Percentiles rank a stretch among this genome's conserved stretches.
Conservation (phyloP, 2,113 vertebrate species). For the Nymphicus hollandicus region DNA sequence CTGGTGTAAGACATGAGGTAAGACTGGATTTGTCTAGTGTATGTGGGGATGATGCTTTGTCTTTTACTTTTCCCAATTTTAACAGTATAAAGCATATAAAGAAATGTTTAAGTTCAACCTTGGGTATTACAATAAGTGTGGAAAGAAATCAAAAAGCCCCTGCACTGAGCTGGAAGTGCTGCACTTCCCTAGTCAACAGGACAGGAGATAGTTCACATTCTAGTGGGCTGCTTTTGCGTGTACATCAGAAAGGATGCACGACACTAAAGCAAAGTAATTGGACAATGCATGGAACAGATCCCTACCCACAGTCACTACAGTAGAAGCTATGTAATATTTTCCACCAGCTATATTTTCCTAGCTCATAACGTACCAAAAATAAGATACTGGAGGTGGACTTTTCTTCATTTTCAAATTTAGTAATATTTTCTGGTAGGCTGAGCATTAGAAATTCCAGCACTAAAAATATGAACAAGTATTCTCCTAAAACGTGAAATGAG, state of each 20-base stretch:
- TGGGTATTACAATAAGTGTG: neutral
- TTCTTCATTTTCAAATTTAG: neutral
- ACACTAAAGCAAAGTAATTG: neutral
- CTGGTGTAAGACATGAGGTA: neutral
- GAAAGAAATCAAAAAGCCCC: accelerated
- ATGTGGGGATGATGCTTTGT: neutral
- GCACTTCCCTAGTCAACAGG: neutral
- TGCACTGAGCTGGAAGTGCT: neutral
- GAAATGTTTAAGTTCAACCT: neutral
- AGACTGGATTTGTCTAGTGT: accelerated
- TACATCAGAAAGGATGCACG: neutral
- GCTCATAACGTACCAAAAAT: constrained; percentile 14
- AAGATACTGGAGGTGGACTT: neutral
- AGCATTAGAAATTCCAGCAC: neutral
- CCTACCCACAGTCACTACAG: neutral
- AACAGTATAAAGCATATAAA: accelerated
- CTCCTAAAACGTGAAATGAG: neutral
- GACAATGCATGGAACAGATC: constrained; percentile 24
- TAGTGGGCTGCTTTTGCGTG: neutral
- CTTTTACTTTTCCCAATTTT: neutral
- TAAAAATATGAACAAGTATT: neutral
- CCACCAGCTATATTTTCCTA: neutral
- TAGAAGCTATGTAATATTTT: neutral
- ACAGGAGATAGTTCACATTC: neutral
- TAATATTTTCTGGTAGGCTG: neutral